Evolutionary conservation across 2,113 vertebrate species (phyloP).

Genomic region (Microtus pennsylvanicus): DNA sequence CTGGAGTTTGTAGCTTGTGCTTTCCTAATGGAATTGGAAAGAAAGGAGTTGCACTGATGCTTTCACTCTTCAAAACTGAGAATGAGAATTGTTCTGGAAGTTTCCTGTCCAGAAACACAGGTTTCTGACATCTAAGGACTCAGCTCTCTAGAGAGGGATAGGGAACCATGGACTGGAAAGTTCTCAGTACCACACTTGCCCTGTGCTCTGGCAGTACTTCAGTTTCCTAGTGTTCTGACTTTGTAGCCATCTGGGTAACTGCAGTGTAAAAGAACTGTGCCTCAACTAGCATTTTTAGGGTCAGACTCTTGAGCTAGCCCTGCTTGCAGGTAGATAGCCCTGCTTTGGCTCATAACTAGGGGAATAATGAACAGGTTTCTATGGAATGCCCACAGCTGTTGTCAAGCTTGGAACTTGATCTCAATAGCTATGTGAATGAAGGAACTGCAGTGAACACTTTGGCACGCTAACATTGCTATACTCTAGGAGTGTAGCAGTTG

Average conservation of each 20-base stretch:
- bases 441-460: not conserved
- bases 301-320: not conserved
- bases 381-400: slow-evolving; percentile 39
- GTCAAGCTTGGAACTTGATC: slow-evolving; percentile 24
- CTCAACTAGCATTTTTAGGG: slow-evolving; percentile 16
- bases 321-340: not conserved
- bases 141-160: not conserved
- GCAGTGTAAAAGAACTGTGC: not conserved
- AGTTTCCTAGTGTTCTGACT: slow-evolving; percentile 39
- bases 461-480: not conserved
- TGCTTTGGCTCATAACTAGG: slow-evolving; percentile 15
- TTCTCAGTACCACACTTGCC: not conserved
- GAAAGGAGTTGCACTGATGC: not conserved
- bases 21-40: slow-evolving; percentile 27
- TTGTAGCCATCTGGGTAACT: not conserved
- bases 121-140: not conserved
- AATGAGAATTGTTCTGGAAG: slow-evolving; percentile 28
- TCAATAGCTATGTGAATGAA: not conserved
- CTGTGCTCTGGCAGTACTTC: not conserved
- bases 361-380: not conserved
- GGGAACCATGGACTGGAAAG: not conserved
- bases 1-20: slow-evolving; percentile 7
- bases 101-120: slow-evolving; percentile 21
- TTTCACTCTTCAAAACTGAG: not conserved
- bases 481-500: not conserved